Percentiles rank a stretch among this genome's conserved stretches.
Evolutionary conservation across 2,113 vertebrate species (phyloP).

Genomic region (Mustela nigripes): DNA sequence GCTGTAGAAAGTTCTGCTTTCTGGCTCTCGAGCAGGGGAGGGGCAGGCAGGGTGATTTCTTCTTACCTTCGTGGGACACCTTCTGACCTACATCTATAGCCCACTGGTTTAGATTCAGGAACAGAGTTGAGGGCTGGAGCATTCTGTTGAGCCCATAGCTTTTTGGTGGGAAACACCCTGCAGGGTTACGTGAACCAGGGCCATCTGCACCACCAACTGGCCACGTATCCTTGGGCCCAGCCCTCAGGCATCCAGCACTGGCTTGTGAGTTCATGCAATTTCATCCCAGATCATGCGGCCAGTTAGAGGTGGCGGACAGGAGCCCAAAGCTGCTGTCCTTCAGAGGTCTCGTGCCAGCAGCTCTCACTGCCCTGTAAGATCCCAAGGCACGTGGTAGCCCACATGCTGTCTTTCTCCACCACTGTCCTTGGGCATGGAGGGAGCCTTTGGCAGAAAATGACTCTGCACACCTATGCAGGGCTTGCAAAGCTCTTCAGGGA

Average conservation of each 20-base stretch:
- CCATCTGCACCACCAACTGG: background rate
- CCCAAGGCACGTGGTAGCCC: background rate
- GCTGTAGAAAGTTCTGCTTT: background rate
- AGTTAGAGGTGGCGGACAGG: background rate
- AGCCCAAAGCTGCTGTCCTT: background rate
- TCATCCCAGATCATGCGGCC: background rate
- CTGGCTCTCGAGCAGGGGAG: background rate
- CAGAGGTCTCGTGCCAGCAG: background rate
- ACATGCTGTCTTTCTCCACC: background rate
- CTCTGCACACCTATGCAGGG: background rate
- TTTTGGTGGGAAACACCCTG: background rate
- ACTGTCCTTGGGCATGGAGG: background rate
- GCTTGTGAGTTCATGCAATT: background rate
- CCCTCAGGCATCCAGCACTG: background rate
- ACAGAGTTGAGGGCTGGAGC: background rate
- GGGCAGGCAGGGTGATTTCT: background rate
- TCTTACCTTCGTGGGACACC: background rate
- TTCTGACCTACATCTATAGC: background rate
- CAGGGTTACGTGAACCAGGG: background rate
- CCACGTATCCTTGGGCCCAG: too few relatives aligned
- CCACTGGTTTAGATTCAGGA: background rate
- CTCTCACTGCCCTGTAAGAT: background rate
- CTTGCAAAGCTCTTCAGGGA: background rate
- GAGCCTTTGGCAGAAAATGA: background rate
- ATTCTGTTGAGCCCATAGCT: background rate